Evolutionary conservation across 2,113 vertebrate species (phyloP).

Genomic region (Nesoenas mayeri): DNA sequence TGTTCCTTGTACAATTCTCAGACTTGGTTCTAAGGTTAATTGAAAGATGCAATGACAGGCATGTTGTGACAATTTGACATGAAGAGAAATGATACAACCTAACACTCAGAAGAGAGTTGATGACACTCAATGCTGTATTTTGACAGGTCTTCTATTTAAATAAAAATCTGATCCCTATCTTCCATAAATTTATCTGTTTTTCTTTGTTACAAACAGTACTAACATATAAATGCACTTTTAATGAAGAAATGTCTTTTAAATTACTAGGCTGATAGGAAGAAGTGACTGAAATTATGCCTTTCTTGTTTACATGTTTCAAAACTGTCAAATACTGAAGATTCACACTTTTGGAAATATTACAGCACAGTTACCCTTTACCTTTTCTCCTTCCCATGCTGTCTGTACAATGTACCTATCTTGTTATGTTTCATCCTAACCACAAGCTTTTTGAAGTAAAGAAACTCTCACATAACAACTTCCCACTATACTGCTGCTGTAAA

Average conservation of each 20-base stretch:
- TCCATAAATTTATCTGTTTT: neutral
- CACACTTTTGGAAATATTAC: neutral
- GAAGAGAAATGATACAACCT: neutral
- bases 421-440: neutral
- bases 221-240: neutral
- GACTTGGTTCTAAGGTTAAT: neutral
- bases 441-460: neutral
- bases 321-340: neutral
- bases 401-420: neutral
- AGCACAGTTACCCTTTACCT: neutral
- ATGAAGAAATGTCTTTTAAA: neutral
- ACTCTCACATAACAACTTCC: neutral
- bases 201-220: neutral
- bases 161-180: neutral
- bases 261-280: neutral
- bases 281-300: neutral
- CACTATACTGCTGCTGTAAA: neutral
- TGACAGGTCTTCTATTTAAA: slow-evolving; percentile 5
- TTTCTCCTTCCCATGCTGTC: neutral
- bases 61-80: neutral
- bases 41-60: neutral
- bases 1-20: neutral
- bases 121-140: neutral
- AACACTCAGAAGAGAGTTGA: neutral
- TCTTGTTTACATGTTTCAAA: neutral